phyloP scores from a whole-genome alignment of 2,797 vertebrate species.

The Onychomys leucogaster region DNA sequence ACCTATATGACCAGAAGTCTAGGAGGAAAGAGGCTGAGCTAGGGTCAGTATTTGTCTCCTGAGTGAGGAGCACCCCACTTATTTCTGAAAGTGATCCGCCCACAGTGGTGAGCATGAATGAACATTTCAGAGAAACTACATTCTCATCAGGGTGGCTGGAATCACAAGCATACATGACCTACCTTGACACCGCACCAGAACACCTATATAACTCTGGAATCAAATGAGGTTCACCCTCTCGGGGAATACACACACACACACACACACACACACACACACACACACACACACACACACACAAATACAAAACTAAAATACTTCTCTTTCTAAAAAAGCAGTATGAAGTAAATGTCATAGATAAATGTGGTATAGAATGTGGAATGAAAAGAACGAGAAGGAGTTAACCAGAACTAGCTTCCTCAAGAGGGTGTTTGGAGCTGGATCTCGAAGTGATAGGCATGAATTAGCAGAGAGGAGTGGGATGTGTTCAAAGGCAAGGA shows the following conservation, averaged over 20 bases:
- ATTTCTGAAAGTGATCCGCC: background rate
- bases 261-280: background rate
- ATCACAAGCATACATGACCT: slow-evolving; percentile 23
- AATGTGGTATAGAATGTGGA: slow-evolving; percentile 16
- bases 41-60: background rate
- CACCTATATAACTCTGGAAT: slow-evolving; percentile 44
- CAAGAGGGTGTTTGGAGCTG: slow-evolving; percentile 62
- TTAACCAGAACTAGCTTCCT: slow-evolving; percentile 59
- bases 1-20: background rate
- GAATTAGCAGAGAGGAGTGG: slow-evolving; percentile 75
- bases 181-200: slow-evolving; percentile 41
- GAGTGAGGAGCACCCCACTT: background rate
- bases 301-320: background rate
- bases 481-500: slow-evolving; percentile 81
- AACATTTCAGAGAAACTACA: background rate
- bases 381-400: slow-evolving; percentile 49
- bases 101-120: slow-evolving; percentile 12
- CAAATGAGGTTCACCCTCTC: slow-evolving; percentile 30
- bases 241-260: background rate
- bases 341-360: background rate
- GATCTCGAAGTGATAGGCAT: slow-evolving; percentile 70
- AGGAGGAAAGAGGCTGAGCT: background rate
- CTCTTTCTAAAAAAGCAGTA: background rate
- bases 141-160: background rate
- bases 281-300: background rate